Conservation (phyloP, 2,888 invertebrate species). For the Spicauda simplicius region DNA sequence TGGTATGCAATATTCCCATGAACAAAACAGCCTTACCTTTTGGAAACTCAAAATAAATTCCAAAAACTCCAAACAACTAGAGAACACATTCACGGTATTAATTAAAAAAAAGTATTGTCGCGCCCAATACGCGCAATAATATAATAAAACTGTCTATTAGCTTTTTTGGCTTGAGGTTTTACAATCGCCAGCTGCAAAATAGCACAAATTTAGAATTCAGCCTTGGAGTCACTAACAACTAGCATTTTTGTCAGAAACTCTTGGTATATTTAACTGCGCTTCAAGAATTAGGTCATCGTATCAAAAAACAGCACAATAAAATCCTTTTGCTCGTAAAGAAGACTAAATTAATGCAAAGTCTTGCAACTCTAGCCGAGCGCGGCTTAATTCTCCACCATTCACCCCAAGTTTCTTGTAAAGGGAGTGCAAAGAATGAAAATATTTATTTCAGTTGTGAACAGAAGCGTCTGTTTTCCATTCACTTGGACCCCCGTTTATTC, state of each 20-base stretch:
- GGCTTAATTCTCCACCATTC: constrained; percentile 22
- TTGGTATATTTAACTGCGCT: constrained; percentile 3
- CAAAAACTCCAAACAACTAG: no score
- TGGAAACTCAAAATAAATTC: no score
- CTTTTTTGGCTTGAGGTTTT: no score
- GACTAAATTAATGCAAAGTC: constrained; percentile 34
- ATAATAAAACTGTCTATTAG: no score
- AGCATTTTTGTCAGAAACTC: not conserved
- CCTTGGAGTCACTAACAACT: not conserved
- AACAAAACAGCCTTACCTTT: no score
- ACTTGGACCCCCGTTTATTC: constrained; percentile 31
- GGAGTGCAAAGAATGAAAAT: constrained; percentile 21
- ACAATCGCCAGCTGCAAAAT: no score
- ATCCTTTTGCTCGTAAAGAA: constrained; percentile 15
- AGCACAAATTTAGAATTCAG: no score
- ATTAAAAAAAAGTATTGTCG: no score
- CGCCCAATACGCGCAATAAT: no score
- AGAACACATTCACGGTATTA: no score
- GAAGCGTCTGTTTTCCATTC: constrained; percentile 31
- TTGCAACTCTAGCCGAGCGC: constrained; percentile 17
- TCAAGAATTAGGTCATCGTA: constrained; percentile 26
- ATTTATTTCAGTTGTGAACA: constrained; percentile 29
- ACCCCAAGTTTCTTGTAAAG: constrained; percentile 29
- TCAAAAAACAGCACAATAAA: constrained; percentile 16
- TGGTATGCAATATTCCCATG: no score